Evolutionary conservation across 2,113 vertebrate genomes (phyloP), one percentile per base, ranked within the genome.

Genomic region (Vombatus ursinus): DNA sequence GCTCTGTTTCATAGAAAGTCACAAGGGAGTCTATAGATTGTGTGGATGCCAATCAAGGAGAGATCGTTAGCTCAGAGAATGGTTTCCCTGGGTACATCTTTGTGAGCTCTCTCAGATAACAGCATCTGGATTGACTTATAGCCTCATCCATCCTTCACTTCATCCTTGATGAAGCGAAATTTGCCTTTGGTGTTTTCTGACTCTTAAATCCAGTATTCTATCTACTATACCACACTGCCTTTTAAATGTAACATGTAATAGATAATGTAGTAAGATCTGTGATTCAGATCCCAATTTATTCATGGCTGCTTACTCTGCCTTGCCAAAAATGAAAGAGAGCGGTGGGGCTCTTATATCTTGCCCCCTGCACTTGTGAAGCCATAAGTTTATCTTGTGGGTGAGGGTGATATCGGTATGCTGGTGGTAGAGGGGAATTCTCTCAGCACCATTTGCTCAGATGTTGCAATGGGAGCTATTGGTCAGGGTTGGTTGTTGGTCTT

Each of bases 21-120:
- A 16, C 68, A 31, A 91, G 61, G 23, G 26, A 6, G 9, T 84
- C 90, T 77, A 77, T n/a, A n/a, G 14, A n/a, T 84, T 49, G 14
- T 26, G 31, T 48, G 57, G 51, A 97, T 95, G 61, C 91, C 97
- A 97, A 96, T 94, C 50, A 8, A n/a, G 91, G 92, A 3, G 10
- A 24, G 28, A 50, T 90, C 3, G 3, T 92, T 44, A 94, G n/a
- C 91, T 91, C 89, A 94, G 19, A 37, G 6, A 16, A 92, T 52
- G 89, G 90, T 93, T 22, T 91, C 93, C 50, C 61, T 94, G 52
- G n/a, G 90, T 77, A 77, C 11, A 94, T 90, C 89, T 77, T 2
- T 95, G 95, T 24, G 52, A n/a, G 94, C 90, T 93, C 5, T 92
- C 47, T 48, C 57, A 92, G 91, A 95, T 95, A 54, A 61, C 26